phyloP scores from a whole-genome alignment of 2,888 invertebrate species.

The Sepiola atlantica region DNA sequence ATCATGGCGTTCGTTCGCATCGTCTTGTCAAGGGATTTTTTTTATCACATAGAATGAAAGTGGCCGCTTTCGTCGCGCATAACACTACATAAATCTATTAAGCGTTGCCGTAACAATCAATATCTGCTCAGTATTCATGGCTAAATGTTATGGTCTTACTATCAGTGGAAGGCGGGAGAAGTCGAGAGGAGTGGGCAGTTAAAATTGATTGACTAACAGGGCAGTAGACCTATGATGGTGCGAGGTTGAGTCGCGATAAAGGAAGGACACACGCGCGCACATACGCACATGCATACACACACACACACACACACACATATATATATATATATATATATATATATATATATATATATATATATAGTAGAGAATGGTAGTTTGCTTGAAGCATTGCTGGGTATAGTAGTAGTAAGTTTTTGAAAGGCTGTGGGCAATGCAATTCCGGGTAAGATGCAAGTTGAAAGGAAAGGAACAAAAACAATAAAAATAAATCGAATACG shows the following conservation, averaged over 20 bases:
- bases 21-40: neutral
- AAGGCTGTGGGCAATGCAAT: too few relatives aligned
- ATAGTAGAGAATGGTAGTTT: too few relatives aligned
- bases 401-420: too few relatives aligned
- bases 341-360: neutral
- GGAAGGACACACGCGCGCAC: neutral
- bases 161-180: neutral
- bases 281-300: neutral
- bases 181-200: neutral
- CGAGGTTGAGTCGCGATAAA: neutral
- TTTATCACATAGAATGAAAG: neutral
- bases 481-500: too few relatives aligned
- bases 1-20: neutral
- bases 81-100: neutral
- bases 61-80: neutral
- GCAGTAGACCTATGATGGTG: neutral
- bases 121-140: neutral
- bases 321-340: neutral
- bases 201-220: neutral
- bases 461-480: too few relatives aligned
- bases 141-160: neutral
- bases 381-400: too few relatives aligned
- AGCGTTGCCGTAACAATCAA: neutral
- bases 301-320: neutral
- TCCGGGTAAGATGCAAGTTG: too few relatives aligned